Base-by-base conservation (phyloP, 1,140 invertebrate species). In the Drosophila sp. region DNA sequence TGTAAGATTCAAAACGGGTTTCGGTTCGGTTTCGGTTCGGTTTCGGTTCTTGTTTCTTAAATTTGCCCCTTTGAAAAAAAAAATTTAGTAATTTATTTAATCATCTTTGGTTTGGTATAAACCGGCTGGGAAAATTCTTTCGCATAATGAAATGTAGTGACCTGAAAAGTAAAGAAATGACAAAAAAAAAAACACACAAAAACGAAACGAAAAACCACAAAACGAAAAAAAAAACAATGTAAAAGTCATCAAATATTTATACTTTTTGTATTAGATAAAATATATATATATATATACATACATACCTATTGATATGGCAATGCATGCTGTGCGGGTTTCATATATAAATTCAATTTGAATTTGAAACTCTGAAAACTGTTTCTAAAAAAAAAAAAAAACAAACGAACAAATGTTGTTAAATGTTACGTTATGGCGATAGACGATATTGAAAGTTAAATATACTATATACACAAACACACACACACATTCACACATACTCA, bases 91-190 rank as follows among this genome's bases (percentile, higher is more conserved):
- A 35, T 5, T 65, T 60, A 33, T 40, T 35, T 65, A 57, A 47
- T 40, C 44, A 23, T 25, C 23, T 32, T 47, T 58, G 35, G 64
- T 70, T 80, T 56, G 70, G 25, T 66, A 69, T 33, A 73, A 72
- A 86, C 54, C 66, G 84, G 79, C 76, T 86, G 83, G 72, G 79
- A 87, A 27, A 69, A 69, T 71, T 23, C 41, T 63, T 75, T 54
- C 57, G 65, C 67, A 50, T 76, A 76, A 82, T 58, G 75, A 83
- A 87, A 87, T 83, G 83, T 87, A 87, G 83, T 89, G 84, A 87
- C 83, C 83, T 87, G 83, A 58, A 70, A 47, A 71, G 54, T 58
- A 27, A 60, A 60, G 56, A 62, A 60, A 41, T 47, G 3, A 60
- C 38, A 33, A 67, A 66, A 80, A 25, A 65, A 33, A 65, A 25